Percentiles rank a stretch among this genome's conserved stretches.
Evolutionary conservation across 2,113 vertebrate genomes (phyloP).

Genomic region (Copsychus sechellarum): DNA sequence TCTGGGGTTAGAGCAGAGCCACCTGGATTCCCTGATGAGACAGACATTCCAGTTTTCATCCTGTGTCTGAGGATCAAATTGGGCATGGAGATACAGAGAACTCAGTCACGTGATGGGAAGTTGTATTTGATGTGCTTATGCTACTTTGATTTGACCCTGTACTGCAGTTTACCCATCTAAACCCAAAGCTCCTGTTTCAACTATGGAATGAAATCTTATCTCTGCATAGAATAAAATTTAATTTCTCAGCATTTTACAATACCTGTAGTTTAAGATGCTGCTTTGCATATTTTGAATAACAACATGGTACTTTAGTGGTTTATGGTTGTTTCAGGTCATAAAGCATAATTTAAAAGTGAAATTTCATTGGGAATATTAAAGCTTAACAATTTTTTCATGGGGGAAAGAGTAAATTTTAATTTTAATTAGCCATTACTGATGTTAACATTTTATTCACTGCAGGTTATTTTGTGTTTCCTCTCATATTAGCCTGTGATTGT

Average conservation of each 20-base stretch:
- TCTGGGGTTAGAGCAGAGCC: neutral
- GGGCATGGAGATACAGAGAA: neutral
- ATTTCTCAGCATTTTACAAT: neutral
- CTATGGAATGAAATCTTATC: neutral
- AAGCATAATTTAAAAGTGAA: conserved; percentile 38
- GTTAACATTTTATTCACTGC: conserved; percentile 29
- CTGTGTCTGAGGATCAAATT: neutral
- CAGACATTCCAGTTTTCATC: neutral
- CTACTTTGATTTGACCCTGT: neutral
- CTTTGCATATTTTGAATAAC: conserved; percentile 23
- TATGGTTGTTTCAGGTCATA: conserved; percentile 38
- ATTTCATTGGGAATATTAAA: conserved; percentile 14
- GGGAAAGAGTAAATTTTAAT: conserved; percentile 32
- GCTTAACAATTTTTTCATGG: neutral
- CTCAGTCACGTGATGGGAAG: neutral
- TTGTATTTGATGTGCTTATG: neutral
- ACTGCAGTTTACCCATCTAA: neutral
- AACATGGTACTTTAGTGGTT: neutral
- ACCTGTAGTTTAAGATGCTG: neutral
- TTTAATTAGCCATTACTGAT: conserved; percentile 30
- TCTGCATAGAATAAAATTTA: neutral
- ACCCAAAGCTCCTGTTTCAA: neutral
- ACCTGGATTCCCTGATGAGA: neutral
- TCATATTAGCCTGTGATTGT: neutral
- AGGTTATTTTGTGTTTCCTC: neutral